Conservation (phyloP, 2,888 invertebrate genomes). For the Neoitamus cyanurus region DNA sequence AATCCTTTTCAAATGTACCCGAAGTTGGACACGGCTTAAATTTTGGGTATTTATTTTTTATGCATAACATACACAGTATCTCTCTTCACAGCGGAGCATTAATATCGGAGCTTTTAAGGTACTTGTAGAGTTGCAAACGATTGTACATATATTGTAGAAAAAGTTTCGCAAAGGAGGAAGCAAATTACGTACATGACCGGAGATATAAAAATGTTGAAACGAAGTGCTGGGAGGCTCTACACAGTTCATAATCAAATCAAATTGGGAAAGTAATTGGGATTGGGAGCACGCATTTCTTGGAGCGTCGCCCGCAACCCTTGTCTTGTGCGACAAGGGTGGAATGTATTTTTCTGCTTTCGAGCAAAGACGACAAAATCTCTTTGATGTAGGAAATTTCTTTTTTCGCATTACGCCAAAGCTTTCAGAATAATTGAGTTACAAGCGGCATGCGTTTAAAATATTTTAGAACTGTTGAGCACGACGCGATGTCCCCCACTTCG, state of each 20-base stretch:
- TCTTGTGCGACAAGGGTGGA: neutral
- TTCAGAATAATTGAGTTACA: conserved; percentile 38
- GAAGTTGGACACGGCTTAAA: too few species aligned
- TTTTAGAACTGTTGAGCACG: neutral
- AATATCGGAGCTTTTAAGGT: neutral
- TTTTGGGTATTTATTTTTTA: too few species aligned
- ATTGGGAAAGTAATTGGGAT: neutral
- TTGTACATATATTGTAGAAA: neutral
- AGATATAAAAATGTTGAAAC: neutral
- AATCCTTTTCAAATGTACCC: too few species aligned
- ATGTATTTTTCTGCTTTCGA: conserved; percentile 18
- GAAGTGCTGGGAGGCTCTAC: neutral
- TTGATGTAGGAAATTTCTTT: neutral
- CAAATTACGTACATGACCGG: neutral
- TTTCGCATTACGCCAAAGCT: conserved; percentile 19
- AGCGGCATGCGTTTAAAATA: conserved; percentile 9
- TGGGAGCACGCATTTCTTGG: neutral
- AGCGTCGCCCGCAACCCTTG: neutral
- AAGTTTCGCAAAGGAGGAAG: neutral
- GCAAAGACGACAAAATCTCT: neutral
- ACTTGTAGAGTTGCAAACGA: neutral
- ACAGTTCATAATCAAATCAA: neutral
- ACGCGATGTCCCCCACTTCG: neutral
- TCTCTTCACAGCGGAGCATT: too few species aligned
- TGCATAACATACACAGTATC: too few species aligned